Evolutionary conservation across 2,797 vertebrate species (phyloP), one percentile per base, ranked within the genome.

Genomic region (Moxostoma hubbsi): DNA sequence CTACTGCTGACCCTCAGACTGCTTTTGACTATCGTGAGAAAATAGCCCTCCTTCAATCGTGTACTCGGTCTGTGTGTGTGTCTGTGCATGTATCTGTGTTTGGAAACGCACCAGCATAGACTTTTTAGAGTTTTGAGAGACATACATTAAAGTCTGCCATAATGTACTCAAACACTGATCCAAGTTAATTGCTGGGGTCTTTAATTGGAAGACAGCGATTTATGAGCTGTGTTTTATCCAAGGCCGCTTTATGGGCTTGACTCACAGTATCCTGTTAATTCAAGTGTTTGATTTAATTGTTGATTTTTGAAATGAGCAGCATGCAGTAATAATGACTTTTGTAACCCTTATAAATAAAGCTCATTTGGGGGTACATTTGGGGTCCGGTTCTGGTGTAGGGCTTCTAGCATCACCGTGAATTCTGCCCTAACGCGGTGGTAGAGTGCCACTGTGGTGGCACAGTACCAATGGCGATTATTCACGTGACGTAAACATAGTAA

Each of bases 11-110:
- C 61, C 75, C 55, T 75, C 53, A 73, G 57, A 83, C 82, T 82
- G 71, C 81, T 87, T 86, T 85, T 89, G 75, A 73, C 70, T 55
- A 69, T 53, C 58, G 69, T 80, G 75, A 77, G 82, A 84, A 86
- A 84, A 82, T 64, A 80, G 79, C 58, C 9, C 78, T 2, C 1
- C 24, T 24, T 81, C 77, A 53, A 59, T 66, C 68, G 13, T 49
- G 66, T 57, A 66, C 79, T 73, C 36, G 83, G 36, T 55, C 45
- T 77, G 63, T 24, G 24, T 2, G 24, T 24, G 24, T 24, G 24
- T 24, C 18, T 18, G 24, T 24, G 24, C 2, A 24, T 24, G 24
- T 24, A 24, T 24, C 24, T 64, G 54, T 62, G 45, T 68, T 69
- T 15, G 18, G 59, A 47, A 51, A 16, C 36, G 46, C 50, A 50